Evolutionary conservation across 37 sponge, comb jelly and placozoan species (phyloP), one percentile per base, ranked within the genome.

Genomic region (Theonella swinhoei): DNA sequence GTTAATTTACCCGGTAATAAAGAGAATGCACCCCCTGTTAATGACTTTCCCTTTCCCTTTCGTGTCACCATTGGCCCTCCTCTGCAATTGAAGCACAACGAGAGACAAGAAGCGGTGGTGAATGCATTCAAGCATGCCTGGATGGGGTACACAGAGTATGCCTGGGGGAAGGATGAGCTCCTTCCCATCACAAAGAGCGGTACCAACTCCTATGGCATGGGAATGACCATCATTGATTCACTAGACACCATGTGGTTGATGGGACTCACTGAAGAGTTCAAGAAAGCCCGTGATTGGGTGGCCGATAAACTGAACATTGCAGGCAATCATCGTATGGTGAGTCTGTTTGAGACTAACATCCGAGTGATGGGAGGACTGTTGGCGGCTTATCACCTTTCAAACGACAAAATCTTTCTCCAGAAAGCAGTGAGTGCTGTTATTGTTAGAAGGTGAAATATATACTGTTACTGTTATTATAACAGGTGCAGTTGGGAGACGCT

Each of bases 241-340:
- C 80, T 98, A 32, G 98, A 98, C 78, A 98, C 98, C 4, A 65
- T 98, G 90, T 98, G 88, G 90, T 47, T 98, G 34, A 94, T 95
- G 96, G 94, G 92, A 7, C 35, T 95, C 78, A 43, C 86, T 43
- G 88, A 83, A 32, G 97, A 96, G 88, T 96, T 89, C 36, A 25
- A 68, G 5, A 84, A 91, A 35, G 97, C 97, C 23, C 74, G 90
- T 19, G 64, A 94, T 1, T 96, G 97, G 97, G 85, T 96, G 32
- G 87, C 82, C 0, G 40, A 80, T 2, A 68, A 39, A 20, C 70
- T 91, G 40, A 35, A 81, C 22, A 14, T 91, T 9, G 83, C 75
- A 5, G 76, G 77, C 30, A 82, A 91, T 61, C 58, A 60, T 4
- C 4, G 67, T 25, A 72, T 84, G 19, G 98, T 98, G 25, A 98